Percentiles rank a stretch among this genome's conserved stretches.
Evolutionary conservation across 2,113 vertebrate species (phyloP).

Genomic region (Nematolebias whitei): DNA sequence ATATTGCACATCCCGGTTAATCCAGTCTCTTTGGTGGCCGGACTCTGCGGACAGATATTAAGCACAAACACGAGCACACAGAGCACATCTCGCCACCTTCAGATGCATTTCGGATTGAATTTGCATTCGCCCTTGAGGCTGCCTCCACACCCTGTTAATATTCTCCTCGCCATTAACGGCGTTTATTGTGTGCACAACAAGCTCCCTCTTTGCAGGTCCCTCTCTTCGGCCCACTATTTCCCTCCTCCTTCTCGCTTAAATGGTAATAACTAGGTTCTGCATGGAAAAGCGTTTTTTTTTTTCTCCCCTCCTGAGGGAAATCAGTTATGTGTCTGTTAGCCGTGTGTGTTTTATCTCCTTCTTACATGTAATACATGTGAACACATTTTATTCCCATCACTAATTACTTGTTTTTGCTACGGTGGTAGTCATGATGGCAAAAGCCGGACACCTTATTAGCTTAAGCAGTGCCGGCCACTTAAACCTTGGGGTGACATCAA

Average conservation of each 20-base stretch:
- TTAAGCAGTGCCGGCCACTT: slow-evolving; percentile 31
- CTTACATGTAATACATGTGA: slow-evolving; percentile 30
- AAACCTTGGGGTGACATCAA: slow-evolving; percentile 36
- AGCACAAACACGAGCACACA: slow-evolving; percentile 11
- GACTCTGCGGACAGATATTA: slow-evolving; percentile 3
- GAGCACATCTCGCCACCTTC: slow-evolving; percentile 48
- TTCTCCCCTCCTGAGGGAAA: slow-evolving; percentile 44
- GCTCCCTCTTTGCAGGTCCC: slow-evolving; percentile 24
- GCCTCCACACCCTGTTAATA: slow-evolving; percentile 67
- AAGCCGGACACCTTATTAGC: slow-evolving; percentile 44
- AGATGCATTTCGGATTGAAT: slow-evolving; percentile 57
- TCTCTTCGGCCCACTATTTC: slow-evolving; percentile 32
- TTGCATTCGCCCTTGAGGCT: slow-evolving; percentile 68
- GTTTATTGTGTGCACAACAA: slow-evolving; percentile 61
- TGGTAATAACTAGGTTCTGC: slow-evolving; percentile 68
- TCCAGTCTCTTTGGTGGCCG: slow-evolving; percentile 10
- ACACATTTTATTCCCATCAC: slow-evolving; percentile 56
- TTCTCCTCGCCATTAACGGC: slow-evolving; percentile 68
- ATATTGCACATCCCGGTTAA: slow-evolving; percentile 32
- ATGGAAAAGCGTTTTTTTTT: slow-evolving; percentile 51
- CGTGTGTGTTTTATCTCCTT: background rate
- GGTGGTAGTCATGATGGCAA: slow-evolving; percentile 42
- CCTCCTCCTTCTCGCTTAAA: slow-evolving; percentile 53
- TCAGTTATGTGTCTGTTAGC: background rate
- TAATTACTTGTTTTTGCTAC: slow-evolving; percentile 55